Base-by-base conservation (phyloP, 2,113 vertebrate genomes). In the Grus americana region DNA sequence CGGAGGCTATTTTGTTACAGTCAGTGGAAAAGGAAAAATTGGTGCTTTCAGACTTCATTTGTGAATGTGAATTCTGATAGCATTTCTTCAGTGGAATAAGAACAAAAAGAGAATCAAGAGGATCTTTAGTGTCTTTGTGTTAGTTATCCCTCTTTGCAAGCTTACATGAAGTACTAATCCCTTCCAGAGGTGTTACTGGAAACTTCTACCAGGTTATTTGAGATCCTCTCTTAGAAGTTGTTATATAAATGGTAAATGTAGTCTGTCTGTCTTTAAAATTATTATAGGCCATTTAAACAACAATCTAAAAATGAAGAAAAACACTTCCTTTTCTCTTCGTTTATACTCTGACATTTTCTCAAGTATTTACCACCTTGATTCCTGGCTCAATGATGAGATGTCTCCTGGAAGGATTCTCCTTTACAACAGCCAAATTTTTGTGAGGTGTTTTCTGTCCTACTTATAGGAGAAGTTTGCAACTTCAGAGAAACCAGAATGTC, bases 1-100 rank as follows among this genome's bases (percentile, higher is more conserved):
- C 82, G 70, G 36, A 87, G 66, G 81, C 46, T 91, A 71, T 95
- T 95, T 95, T 93, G 49, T 75, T 90, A 75, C 32, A 93, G 81
- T 50, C 62, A 84, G 59, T 86, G 44, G 55, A 84, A 91, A 89
- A 86, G 12, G 9, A 81, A 89, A 86, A 78, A 55, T 5, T 8
- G 2, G 18, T 66, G 46, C 88, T 94, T 92, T 93, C 71, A 90
- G 61, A 32, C 49, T 30, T 67, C 20, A 20, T 86, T 62, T 94
- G 52, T 91, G 65, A 88, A 84, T 76, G 59, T 40, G 46, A 91
- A 86, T 78, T 92, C 50, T 90, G 36, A 59, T 75, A 74, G 15
- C 34, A 66, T 76, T 92, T 91, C 23, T 70, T 87, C 24, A 59
- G 30, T 54, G 12, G 15, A 79, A n/a, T 59, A 73, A 54, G 46